These are phyloP conservation scores for Condylostylus longicornis DNA, from an alignment of 1,140 invertebrate genomes.

Conservation along the genomic window DNA sequence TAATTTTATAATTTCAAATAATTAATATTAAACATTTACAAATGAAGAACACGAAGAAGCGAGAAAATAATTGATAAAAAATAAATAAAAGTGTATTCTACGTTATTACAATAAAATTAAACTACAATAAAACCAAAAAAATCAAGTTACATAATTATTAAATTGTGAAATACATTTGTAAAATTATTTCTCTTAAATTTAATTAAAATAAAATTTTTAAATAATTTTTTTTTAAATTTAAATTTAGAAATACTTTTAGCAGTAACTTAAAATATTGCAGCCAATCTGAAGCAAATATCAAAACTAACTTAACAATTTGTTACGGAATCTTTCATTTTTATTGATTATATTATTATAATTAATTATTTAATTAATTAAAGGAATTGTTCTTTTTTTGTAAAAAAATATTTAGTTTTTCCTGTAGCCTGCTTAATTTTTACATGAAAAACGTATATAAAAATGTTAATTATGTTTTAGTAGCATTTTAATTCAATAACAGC, in stretches of 20 bases:
- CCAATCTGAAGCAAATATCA: conserved; percentile 11
- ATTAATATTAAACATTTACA: conserved; percentile 5
- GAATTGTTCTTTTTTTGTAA: too few species aligned
- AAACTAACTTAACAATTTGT: conserved; percentile 16
- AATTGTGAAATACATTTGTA: conserved; percentile 5
- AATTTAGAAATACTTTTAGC: conserved; percentile 16
- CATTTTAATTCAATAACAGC: too few species aligned
- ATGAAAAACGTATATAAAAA: too few species aligned
- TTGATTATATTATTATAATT: too few species aligned
- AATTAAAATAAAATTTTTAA: conserved; percentile 11
- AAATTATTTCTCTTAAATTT: conserved; percentile 3
- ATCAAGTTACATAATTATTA: too few species aligned
- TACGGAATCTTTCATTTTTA: too few species aligned
- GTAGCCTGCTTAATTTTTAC: too few species aligned
- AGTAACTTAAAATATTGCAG: neutral
- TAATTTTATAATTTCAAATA: neutral
- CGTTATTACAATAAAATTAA: conserved; percentile 8
- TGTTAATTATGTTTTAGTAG: too few species aligned
- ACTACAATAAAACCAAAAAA: conserved; percentile 3
- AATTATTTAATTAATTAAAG: too few species aligned
- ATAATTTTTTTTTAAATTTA: conserved; percentile 20
- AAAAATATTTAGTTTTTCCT: too few species aligned
- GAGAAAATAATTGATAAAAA: conserved; percentile 6
- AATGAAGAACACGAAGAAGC: too few species aligned
- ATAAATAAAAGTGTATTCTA: conserved; percentile 17